Evolutionary conservation across 2,113 vertebrate genomes (phyloP).

Genomic region (Anarrhichthys ocellatus): DNA sequence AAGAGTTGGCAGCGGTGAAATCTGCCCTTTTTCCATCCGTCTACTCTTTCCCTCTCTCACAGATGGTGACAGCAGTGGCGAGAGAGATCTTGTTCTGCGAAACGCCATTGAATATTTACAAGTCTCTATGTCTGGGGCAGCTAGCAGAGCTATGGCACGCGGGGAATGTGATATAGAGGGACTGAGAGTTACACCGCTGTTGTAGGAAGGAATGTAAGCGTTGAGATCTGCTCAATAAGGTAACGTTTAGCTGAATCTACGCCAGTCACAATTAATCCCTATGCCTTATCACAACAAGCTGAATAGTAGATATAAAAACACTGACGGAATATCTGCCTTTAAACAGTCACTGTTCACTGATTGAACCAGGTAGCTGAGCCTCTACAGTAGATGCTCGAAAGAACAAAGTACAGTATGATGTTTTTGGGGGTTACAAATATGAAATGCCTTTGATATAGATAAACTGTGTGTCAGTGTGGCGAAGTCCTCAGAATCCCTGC

Average conservation of each 20-base stretch:
- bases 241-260: not conserved
- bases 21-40: conserved; percentile 78
- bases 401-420: conserved; percentile 18
- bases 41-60: conserved; percentile 73
- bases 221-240: not conserved
- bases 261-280: conserved; percentile 25
- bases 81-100: conserved; percentile 81
- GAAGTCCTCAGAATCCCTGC: conserved; percentile 39
- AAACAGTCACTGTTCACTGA: conserved; percentile 41
- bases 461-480: conserved; percentile 46
- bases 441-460: conserved; percentile 51
- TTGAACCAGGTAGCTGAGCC: conserved; percentile 8
- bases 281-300: conserved; percentile 37
- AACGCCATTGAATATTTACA: conserved; percentile 80
- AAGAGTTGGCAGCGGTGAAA: conserved; percentile 73
- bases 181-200: conserved; percentile 56
- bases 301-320: conserved; percentile 28
- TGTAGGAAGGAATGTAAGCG: conserved; percentile 25
- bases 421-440: conserved; percentile 21
- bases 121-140: conserved; percentile 61
- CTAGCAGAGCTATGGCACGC: conserved; percentile 44
- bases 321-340: conserved; percentile 19
- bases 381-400: not conserved
- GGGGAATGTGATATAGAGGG: conserved; percentile 56
- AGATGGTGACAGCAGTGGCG: conserved; percentile 74